Conservation (phyloP, 2,797 vertebrate genomes). For the Gorsachius magnificus region DNA sequence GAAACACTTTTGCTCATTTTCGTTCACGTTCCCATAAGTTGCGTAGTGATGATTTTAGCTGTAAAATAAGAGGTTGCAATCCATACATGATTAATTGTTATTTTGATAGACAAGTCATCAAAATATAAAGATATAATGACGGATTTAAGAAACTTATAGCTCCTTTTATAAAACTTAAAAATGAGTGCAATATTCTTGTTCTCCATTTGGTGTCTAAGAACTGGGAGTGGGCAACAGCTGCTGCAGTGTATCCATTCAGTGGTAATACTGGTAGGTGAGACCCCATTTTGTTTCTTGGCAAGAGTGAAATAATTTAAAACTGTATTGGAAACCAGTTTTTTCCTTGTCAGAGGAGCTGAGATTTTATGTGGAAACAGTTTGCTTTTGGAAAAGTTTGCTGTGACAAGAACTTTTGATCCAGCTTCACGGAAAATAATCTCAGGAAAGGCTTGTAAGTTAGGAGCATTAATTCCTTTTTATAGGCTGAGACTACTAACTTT, state of each 20-base stretch:
- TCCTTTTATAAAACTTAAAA: neutral
- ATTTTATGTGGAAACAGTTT: neutral
- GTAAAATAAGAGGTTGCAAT: neutral
- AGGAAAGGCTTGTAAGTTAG: neutral
- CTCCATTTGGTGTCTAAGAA: neutral
- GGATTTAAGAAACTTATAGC: neutral
- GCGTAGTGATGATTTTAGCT: neutral
- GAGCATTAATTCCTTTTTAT: neutral
- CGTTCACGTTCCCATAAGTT: neutral
- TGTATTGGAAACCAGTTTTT: neutral
- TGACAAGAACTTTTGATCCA: neutral
- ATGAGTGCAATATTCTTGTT: neutral
- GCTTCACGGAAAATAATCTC: neutral
- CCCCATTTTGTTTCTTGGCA: neutral
- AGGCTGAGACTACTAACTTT: neutral
- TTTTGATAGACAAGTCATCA: neutral
- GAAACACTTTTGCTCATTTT: neutral
- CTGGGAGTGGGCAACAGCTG: neutral
- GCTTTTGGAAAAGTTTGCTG: neutral
- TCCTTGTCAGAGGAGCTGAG: neutral
- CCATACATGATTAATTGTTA: neutral
- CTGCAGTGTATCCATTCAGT: neutral
- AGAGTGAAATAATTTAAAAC: neutral
- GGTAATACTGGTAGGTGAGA: neutral
- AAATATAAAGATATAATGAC: neutral